Percentiles rank a stretch among this genome's conserved stretches.
Conservation (phyloP, 2,888 invertebrate genomes). For the Drosophila buzzatii region DNA sequence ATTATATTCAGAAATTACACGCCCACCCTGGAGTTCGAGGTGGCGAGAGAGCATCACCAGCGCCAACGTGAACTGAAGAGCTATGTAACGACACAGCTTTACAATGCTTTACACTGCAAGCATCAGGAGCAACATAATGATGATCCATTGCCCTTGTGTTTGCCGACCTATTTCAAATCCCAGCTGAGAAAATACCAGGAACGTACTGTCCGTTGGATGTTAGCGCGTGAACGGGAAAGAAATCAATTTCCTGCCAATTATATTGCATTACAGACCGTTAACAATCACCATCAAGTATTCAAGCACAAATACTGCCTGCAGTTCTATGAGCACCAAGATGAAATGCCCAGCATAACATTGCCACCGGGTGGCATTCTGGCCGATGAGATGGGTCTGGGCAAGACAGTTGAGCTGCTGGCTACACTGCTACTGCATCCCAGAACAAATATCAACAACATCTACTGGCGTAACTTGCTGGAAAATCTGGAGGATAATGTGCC, state of each 20-base stretch:
- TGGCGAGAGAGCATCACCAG: slow-evolving; percentile 40
- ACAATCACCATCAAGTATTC: slow-evolving; percentile 55
- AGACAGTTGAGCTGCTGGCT: slow-evolving; percentile 91
- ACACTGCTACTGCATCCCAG: slow-evolving; percentile 87
- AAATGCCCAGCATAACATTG: slow-evolving; percentile 55
- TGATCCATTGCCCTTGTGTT: background rate
- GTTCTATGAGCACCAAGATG: slow-evolving; percentile 42
- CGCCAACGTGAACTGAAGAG: slow-evolving; percentile 64
- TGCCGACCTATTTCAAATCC: slow-evolving; percentile 85
- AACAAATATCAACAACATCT: slow-evolving; percentile 16
- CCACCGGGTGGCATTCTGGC: slow-evolving; percentile 90
- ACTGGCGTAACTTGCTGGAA: slow-evolving; percentile 44
- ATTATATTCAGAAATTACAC: slow-evolving; percentile 59
- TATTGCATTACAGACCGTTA: slow-evolving; percentile 54
- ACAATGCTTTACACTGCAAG: slow-evolving; percentile 67
- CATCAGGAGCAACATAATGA: slow-evolving; percentile 35
- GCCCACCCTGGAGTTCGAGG: slow-evolving; percentile 51
- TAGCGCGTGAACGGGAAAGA: slow-evolving; percentile 86
- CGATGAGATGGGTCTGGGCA: slow-evolving; percentile 93
- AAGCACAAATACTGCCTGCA: slow-evolving; percentile 78
- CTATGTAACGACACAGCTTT: slow-evolving; percentile 79
- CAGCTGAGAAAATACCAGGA: slow-evolving; percentile 88
- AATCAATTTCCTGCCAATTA: slow-evolving; percentile 56
- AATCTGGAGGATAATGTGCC: slow-evolving; percentile 34
- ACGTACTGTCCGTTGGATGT: slow-evolving; percentile 90